Evolutionary conservation across 2,888 invertebrate genomes (phyloP).

Genomic region (Papilio elwesi): DNA sequence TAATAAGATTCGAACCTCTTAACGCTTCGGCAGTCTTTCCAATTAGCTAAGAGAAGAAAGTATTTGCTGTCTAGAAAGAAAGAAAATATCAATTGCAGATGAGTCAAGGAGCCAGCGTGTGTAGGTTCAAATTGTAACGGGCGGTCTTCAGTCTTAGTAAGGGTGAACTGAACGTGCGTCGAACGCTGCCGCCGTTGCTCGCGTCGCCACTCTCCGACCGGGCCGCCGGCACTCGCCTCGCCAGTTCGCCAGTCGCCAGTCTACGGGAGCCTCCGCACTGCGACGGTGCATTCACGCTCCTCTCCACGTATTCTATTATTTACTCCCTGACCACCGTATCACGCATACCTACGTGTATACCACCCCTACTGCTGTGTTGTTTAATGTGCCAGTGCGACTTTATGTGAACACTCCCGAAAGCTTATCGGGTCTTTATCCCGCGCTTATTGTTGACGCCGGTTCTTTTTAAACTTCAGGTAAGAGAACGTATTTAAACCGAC

Average conservation of each 20-base stretch:
- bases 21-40: neutral
- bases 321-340: constrained; percentile 38
- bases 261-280: constrained; percentile 72
- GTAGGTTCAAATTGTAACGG: constrained; percentile 37
- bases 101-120: neutral
- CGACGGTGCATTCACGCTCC: constrained; percentile 64
- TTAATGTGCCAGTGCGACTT: constrained; percentile 40
- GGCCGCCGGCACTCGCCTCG: constrained; percentile 49
- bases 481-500: constrained; percentile 47
- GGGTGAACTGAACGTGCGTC: constrained; percentile 37
- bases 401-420: constrained; percentile 60
- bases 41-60: neutral
- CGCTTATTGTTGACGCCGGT: constrained; percentile 65
- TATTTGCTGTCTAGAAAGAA: neutral
- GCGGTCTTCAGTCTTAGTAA: constrained; percentile 16
- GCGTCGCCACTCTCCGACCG: constrained; percentile 33
- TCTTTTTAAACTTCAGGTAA: constrained; percentile 68
- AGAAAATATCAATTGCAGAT: neutral
- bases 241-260: constrained; percentile 61
- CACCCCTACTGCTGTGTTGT: constrained; percentile 36
- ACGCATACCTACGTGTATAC: constrained; percentile 25
- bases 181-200: constrained; percentile 48
- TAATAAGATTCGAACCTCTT: too few relatives aligned
- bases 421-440: constrained; percentile 52
- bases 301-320: constrained; percentile 43